Evolutionary conservation across 2,888 invertebrate species (phyloP).

Genomic region (Drosophila meridionalis): DNA sequence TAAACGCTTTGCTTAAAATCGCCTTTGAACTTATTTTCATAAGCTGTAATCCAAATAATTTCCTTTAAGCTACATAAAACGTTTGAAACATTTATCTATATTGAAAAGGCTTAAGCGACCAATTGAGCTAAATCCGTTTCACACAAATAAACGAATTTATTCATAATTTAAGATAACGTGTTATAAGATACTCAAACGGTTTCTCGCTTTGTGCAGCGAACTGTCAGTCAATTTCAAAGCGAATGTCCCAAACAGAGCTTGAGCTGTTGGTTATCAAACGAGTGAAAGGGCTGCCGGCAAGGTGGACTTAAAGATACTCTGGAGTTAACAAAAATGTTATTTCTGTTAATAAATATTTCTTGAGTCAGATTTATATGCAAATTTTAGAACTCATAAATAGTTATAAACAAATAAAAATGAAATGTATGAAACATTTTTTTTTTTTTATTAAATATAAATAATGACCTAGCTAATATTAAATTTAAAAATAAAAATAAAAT

Average conservation of each 20-base stretch:
- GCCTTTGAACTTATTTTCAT: neutral
- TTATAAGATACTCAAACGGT: neutral
- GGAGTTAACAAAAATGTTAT: neutral
- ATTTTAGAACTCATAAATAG: neutral
- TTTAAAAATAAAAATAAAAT: neutral
- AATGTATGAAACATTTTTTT: too few species aligned
- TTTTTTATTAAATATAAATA: too few species aligned
- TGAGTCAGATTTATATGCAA: neutral
- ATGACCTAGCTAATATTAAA: too few species aligned
- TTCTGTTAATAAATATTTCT: neutral
- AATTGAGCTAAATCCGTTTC: neutral
- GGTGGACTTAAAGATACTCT: neutral
- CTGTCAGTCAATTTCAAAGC: constrained; percentile 20
- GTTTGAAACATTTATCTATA: neutral
- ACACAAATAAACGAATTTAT: constrained; percentile 9
- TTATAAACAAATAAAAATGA: neutral
- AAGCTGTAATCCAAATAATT: neutral
- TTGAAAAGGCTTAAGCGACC: neutral
- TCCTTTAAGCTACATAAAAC: neutral
- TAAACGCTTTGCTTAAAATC: neutral
- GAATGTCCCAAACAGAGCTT: neutral
- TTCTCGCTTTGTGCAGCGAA: neutral
- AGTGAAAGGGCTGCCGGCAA: too few species aligned
- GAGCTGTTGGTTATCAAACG: neutral
- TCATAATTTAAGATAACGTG: constrained; percentile 3